Evolutionary conservation across 2,797 vertebrate species (phyloP).

Genomic region (Enteromius mattozi): DNA sequence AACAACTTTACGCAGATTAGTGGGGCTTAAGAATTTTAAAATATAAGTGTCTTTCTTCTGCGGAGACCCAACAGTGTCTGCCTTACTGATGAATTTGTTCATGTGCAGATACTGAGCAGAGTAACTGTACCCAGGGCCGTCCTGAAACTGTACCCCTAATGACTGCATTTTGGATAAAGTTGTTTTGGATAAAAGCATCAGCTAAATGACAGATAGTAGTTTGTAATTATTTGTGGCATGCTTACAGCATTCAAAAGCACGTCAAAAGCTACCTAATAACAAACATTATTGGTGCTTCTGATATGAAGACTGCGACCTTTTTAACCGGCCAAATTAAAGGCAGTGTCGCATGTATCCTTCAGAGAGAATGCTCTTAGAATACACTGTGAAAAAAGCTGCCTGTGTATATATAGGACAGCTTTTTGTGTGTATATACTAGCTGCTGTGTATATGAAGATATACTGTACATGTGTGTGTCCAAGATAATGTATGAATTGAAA

Average conservation of each 20-base stretch:
- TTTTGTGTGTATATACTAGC: too few relatives aligned
- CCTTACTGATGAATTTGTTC: slow-evolving; percentile 12
- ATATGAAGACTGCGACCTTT: background rate
- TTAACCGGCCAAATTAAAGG: background rate
- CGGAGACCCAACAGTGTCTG: slow-evolving; percentile 24
- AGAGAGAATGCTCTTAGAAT: background rate
- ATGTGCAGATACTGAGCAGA: slow-evolving; percentile 37
- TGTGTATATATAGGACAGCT: too few relatives aligned
- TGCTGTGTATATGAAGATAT: too few relatives aligned
- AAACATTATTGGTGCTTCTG: background rate
- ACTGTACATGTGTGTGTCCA: too few relatives aligned
- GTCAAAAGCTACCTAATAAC: background rate
- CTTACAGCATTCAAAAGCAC: background rate
- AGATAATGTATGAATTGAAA: background rate
- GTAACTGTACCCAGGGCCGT: slow-evolving; percentile 10
- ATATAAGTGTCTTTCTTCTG: slow-evolving; percentile 59
- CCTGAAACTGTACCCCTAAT: background rate
- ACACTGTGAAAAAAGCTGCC: background rate
- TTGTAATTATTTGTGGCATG: background rate
- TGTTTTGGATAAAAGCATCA: background rate
- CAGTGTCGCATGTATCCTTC: background rate
- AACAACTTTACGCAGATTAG: slow-evolving; percentile 75
- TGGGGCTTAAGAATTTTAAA: slow-evolving; percentile 67
- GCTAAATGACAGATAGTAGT: background rate
- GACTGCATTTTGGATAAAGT: background rate